phyloP scores from a whole-genome alignment of 53 echinoderm and acorn worm species.

The Patiria pectinifera region DNA sequence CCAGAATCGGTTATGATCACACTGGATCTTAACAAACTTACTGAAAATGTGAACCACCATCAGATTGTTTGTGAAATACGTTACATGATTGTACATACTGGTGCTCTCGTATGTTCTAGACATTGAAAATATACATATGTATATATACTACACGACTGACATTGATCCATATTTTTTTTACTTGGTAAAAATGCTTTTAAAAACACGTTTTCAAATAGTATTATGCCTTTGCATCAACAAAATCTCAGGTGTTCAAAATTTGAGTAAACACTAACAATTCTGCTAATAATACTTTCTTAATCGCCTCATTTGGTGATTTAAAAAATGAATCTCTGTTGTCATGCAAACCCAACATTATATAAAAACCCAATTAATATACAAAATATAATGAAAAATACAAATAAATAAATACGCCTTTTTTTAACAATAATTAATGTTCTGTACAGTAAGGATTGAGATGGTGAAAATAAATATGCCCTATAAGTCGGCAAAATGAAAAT shows the following conservation, averaged over 20 bases:
- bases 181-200: background rate
- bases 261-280: background rate
- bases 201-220: background rate
- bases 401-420: slow-evolving; percentile 18
- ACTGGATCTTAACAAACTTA: too few relatives aligned
- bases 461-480: background rate
- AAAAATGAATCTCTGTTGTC: background rate
- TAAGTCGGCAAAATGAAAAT: background rate
- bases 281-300: background rate
- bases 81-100: background rate
- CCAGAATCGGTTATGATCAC: background rate
- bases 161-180: background rate
- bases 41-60: too few relatives aligned
- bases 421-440: background rate
- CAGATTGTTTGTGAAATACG: background rate
- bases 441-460: background rate
- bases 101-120: background rate
- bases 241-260: background rate
- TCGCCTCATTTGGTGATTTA: background rate
- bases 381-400: slow-evolving; percentile 24
- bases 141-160: background rate
- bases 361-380: slow-evolving; percentile 6
- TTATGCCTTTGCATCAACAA: background rate
- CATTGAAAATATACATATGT: background rate
- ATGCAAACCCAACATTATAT: background rate